These are phyloP conservation scores for Mungos mungo DNA, from an alignment of 2,113 vertebrate genomes.

Conservation along the genomic window DNA sequence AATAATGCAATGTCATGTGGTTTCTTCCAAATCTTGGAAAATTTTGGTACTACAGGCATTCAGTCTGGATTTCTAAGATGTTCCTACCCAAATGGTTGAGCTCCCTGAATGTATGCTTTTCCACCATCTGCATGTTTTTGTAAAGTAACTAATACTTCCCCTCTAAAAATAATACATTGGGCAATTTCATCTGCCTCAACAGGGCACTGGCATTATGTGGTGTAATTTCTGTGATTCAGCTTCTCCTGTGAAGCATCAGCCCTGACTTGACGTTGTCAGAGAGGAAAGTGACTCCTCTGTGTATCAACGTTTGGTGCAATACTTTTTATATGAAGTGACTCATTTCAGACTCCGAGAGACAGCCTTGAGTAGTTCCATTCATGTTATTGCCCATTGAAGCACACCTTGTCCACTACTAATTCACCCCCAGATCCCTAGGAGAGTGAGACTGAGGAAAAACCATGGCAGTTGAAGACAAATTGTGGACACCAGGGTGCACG, in stretches of 20 bases:
- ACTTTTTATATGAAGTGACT: conserved; percentile 19
- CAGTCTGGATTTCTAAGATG: not conserved
- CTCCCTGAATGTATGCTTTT: not conserved
- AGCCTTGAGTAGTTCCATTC: not conserved
- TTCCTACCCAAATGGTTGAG: not conserved
- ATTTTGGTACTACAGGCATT: not conserved
- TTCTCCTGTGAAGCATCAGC: not conserved
- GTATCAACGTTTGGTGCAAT: not conserved
- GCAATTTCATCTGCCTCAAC: not conserved
- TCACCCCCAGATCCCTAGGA: not conserved
- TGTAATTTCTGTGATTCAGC: not conserved
- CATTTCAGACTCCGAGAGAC: not conserved
- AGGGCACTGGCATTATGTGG: not conserved
- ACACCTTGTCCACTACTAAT: not conserved
- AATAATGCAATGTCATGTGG: not conserved
- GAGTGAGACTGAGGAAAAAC: not conserved
- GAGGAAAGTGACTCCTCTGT: not conserved
- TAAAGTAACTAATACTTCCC: not conserved
- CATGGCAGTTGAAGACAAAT: not conserved
- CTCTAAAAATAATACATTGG: not conserved
- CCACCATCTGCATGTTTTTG: not conserved
- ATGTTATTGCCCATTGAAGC: not conserved
- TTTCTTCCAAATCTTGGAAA: not conserved
- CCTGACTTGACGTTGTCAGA: not conserved
- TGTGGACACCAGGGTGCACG: not conserved